Percentiles rank a stretch among this genome's conserved stretches.
These are phyloP conservation scores for Sebastes variabilis DNA, from an alignment of 2,797 vertebrate genomes.

Conservation along the genomic window DNA sequence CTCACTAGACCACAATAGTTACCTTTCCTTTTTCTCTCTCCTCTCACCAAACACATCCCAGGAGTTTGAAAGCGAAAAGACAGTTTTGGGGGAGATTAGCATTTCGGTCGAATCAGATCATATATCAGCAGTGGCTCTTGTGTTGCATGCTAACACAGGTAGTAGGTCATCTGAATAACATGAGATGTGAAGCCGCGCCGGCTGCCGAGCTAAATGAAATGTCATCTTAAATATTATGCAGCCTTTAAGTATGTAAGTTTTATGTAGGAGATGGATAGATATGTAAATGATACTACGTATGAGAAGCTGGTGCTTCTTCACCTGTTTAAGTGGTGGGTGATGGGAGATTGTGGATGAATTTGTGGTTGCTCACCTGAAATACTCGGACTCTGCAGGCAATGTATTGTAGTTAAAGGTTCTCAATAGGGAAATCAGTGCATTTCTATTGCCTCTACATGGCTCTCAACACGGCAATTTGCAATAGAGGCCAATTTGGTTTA, in stretches of 20 bases:
- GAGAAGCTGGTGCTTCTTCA: background rate
- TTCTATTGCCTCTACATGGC: too few relatives aligned
- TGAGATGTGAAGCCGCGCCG: background rate
- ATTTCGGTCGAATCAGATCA: background rate
- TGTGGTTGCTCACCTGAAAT: too few relatives aligned
- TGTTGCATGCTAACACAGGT: background rate
- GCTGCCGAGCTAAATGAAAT: background rate
- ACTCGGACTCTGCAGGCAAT: too few relatives aligned
- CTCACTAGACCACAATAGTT: background rate
- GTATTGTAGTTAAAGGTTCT: too few relatives aligned
- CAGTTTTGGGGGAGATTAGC: slow-evolving; percentile 5
- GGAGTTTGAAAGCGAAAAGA: slow-evolving; percentile 22
- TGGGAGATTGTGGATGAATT: background rate
- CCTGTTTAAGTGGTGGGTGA: background rate
- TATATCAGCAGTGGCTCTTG: background rate
- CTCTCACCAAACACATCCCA: background rate
- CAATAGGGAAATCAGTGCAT: too few relatives aligned
- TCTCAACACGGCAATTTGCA: too few relatives aligned
- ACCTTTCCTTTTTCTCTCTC: background rate
- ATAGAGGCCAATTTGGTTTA: background rate
- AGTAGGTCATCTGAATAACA: background rate
- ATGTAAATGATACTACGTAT: too few relatives aligned
- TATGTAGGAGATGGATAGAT: background rate
- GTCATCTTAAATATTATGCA: background rate
- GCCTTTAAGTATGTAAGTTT: background rate